Evolutionary conservation across 1,140 invertebrate species (phyloP), one percentile per base, ranked within the genome.

Genomic region (Samia ricini): DNA sequence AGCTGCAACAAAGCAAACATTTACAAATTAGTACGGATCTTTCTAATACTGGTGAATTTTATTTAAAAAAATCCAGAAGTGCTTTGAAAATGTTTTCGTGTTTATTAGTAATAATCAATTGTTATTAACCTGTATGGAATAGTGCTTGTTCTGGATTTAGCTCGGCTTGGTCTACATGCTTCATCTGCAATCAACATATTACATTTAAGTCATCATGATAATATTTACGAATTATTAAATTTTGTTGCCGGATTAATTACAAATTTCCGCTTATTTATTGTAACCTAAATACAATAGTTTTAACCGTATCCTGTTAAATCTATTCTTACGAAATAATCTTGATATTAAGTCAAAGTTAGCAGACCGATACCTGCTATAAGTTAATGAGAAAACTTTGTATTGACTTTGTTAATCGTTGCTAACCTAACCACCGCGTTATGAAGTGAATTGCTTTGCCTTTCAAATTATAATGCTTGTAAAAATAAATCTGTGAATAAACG

Each of bases 381-480:
- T 87, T 89, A 89, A 89, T 85, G 86, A 89, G 84, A 77, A 82
- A 89, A 89, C 80, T 89, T 89, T 85, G 76, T 83, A 85, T 87
- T 83, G 83, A 83, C 80, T 89, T 86, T 69, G 79, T 83, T 87
- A 82, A 85, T 87, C 81, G 84, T 78, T 77, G 76, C 75, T 78
- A 76, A 82, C 61, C 56, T 42, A 57, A 50, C 21, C 6, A 42
- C 29, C n/a, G n/a, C n/a, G n/a, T n/a, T 23, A 10, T 2, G 22
- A 59, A 20, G 19, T 10, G 29, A 7, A 2, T 20, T 50, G 15
- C 24, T 49, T 15, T 18, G 18, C 15, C 24, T 4, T 7, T 59
- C 18, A 23, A 20, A 49, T 6, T 50, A 15, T 18, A 26, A 50
- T 50, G 4, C 18, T 24, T 59, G 7, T 22, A 24, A 67, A 61